Conservation (phyloP, 2,888 invertebrate species). For the Eubasilissa splendida region DNA sequence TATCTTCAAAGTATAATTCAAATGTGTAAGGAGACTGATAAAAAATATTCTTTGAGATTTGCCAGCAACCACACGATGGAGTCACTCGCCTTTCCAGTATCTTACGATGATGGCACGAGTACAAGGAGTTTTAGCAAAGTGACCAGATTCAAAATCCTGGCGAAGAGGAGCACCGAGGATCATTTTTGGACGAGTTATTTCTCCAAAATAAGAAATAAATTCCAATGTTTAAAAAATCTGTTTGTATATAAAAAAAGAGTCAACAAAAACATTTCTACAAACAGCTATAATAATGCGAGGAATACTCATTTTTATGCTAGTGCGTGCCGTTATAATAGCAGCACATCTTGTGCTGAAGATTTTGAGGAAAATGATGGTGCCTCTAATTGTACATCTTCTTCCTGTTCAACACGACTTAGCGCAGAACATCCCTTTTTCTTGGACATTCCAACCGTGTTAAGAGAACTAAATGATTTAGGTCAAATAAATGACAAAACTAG, state of each 20-base stretch:
- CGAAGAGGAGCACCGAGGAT: neutral
- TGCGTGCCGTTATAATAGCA: neutral
- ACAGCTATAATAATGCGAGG: too few species aligned
- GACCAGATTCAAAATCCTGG: neutral
- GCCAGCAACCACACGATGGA: too few species aligned
- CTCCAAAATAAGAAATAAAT: conserved; percentile 25
- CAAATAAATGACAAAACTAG: too few species aligned
- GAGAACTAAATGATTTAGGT: too few species aligned
- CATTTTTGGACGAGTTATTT: neutral
- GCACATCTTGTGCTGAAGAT: neutral
- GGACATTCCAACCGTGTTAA: neutral
- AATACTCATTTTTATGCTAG: neutral
- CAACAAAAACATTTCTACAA: conserved; percentile 7
- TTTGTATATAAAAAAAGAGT: neutral
- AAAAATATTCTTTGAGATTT: neutral
- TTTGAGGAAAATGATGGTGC: neutral
- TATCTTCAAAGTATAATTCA: conserved; percentile 21
- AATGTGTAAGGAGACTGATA: neutral
- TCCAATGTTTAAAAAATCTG: neutral
- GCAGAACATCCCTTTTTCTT: neutral
- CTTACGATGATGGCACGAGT: neutral
- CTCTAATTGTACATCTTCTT: neutral
- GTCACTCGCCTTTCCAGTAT: neutral
- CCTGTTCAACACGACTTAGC: neutral
- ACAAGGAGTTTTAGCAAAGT: neutral